Conservation (phyloP, 2,888 invertebrate genomes). For the Eucera pruinosa region DNA sequence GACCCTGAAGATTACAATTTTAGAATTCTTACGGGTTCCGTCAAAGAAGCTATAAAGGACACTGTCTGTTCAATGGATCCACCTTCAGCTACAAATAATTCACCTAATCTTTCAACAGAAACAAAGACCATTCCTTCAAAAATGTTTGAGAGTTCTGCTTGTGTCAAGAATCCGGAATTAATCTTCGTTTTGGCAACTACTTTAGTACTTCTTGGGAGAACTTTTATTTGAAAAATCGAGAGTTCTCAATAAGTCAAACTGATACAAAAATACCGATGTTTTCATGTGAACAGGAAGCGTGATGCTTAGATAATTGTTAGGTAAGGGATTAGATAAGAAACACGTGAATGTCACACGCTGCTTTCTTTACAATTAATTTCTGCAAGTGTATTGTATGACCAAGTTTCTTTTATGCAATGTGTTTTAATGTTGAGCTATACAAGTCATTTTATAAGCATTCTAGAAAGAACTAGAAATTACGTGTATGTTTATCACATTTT, state of each 20-base stretch:
- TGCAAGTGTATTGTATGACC: background rate
- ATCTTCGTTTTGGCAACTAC: background rate
- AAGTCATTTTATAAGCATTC: background rate
- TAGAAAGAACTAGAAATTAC: background rate
- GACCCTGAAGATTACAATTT: conserved; percentile 89
- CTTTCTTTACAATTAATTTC: conserved; percentile 22
- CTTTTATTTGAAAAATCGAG: conserved; percentile 41
- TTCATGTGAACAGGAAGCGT: conserved; percentile 11
- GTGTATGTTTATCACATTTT: background rate
- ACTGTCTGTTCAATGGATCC: conserved; percentile 86
- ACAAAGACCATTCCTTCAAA: background rate
- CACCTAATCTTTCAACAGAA: background rate
- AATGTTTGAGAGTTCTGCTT: background rate
- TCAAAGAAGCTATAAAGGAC: conserved; percentile 89
- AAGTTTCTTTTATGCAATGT: background rate
- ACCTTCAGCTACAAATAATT: conserved; percentile 3
- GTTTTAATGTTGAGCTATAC: background rate
- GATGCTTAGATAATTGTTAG: conserved; percentile 12
- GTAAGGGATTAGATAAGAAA: conserved; percentile 21
- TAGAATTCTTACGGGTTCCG: conserved; percentile 89
- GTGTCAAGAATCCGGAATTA: background rate
- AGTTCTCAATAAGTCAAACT: background rate
- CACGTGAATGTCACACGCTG: background rate
- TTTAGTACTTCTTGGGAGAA: conserved; percentile 8
- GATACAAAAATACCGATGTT: background rate